These are phyloP conservation scores for Branchellion lobata DNA, from an alignment of 2,888 invertebrate species.

Conservation along the genomic window DNA sequence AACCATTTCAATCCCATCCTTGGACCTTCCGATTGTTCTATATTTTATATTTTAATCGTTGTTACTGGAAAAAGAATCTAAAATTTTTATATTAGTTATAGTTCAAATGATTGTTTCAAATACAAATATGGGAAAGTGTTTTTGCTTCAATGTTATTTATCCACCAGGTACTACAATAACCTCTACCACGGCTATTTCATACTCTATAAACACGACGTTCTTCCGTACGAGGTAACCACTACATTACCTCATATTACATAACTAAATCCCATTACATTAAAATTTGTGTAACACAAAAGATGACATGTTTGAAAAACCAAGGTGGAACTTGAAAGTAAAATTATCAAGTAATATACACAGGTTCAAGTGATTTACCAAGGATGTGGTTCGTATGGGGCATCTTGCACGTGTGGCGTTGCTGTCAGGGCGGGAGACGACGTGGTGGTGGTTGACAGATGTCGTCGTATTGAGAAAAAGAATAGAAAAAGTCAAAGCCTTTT, in stretches of 20 bases:
- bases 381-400: constrained; percentile 41
- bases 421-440: constrained; percentile 51
- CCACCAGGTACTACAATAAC: constrained; percentile 52
- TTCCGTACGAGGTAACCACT: constrained; percentile 44
- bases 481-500: no score
- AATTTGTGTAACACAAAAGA: no score
- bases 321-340: no score
- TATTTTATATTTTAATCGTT: not conserved
- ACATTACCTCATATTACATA: not conserved
- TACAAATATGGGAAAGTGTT: no score
- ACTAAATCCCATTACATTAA: no score
- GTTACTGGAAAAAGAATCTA: not conserved
- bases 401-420: constrained; percentile 52
- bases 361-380: constrained; percentile 48
- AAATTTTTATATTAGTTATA: not conserved
- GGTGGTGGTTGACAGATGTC: constrained; percentile 50
- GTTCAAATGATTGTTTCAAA: not conserved
- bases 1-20: not conserved
- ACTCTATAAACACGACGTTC: constrained; percentile 47
- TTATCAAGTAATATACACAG: constrained; percentile 26
- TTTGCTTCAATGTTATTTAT: no score
- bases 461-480: constrained; percentile 5
- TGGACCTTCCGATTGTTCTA: not conserved
- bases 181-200: constrained; percentile 51
- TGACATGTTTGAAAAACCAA: no score